phyloP scores from a whole-genome alignment of 2,888 invertebrate genomes.

The Syrista parreyssii region DNA sequence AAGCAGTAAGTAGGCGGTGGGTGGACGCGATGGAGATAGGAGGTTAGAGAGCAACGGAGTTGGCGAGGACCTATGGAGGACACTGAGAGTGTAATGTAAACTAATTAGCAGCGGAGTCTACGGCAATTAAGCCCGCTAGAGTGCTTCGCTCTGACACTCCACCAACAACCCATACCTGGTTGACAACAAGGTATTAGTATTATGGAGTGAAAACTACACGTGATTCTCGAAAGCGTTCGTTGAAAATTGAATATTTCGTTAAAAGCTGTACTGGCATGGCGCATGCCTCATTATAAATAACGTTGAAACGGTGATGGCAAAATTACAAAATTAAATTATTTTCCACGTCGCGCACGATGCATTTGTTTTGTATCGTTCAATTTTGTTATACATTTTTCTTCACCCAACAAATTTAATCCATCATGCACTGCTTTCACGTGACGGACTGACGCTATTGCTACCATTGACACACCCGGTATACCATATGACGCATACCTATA shows the following conservation, averaged over 20 bases:
- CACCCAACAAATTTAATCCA: not conserved
- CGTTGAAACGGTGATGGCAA: not conserved
- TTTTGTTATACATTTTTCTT: not conserved
- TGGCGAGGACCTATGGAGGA: slow-evolving; percentile 38
- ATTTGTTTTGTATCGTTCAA: not conserved
- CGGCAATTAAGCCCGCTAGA: slow-evolving; percentile 62
- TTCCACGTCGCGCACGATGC: not conserved
- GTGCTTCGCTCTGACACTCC: slow-evolving; percentile 59
- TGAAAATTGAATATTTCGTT: not conserved
- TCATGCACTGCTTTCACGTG: not conserved
- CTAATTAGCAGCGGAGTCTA: slow-evolving; percentile 63
- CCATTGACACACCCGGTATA: not conserved
- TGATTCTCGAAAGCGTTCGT: not conserved
- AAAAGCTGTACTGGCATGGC: not conserved
- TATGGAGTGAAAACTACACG: not conserved
- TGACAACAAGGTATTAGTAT: slow-evolving; percentile 3
- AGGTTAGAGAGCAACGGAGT: slow-evolving; percentile 6
- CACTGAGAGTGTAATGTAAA: slow-evolving; percentile 64
- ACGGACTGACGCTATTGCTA: not conserved
- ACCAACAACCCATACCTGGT: slow-evolving; percentile 26
- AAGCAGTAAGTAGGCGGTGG: not conserved
- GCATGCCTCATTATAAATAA: not conserved
- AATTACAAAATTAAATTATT: not conserved
- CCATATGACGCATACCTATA: slow-evolving; percentile 6
- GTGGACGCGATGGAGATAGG: slow-evolving; percentile 14